Base-by-base conservation (phyloP, 2,113 vertebrate genomes). In the Pelusios castaneus region DNA sequence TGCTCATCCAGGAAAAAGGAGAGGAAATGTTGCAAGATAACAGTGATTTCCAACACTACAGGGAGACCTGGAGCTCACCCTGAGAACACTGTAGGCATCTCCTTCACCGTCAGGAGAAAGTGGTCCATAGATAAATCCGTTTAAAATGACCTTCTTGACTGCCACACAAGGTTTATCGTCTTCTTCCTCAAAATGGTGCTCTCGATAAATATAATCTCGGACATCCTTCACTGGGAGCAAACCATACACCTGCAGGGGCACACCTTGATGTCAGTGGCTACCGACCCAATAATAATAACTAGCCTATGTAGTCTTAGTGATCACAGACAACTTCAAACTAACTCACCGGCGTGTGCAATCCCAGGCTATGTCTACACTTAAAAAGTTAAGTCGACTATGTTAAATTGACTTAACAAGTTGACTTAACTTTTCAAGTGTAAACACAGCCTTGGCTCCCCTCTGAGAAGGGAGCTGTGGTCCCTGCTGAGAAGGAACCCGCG, bases 181-280 rank as follows among this genome's bases (percentile, higher is more conserved):
- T n/a, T 96, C 91, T 49, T 95, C 90, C 81, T 91, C 88, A 29
- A 93, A 16, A 70, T 95, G 38, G 79, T 96, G 80, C 1, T 90
- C 58, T 5, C 79, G 86, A 31, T 91, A 88, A 47, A 19, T 47
- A 31, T 97, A 98, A 56, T 96, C 95, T 1, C 22, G 81, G 21
- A 97, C 91, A 38, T 97, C 95, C 81, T 96, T 97, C 63, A 97
- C 27, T 8, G 97, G 97, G 12, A 98, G 96, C 79, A 97, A 88
- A 2, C 95, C 9, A 78, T 98, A 98, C 29, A 98, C 77, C 98
- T 98, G 80, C 17, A 70, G 10, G 78, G 82, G 89, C 19, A 24
- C 10, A 10, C 0, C n/a, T 38, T 5, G 5, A 38, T 38, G 63
- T n/a, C 63, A 70, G 4, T 70, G 19, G 22, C 8, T n/a, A 38